Evolutionary conservation across 2,888 invertebrate species (phyloP), one percentile per base, ranked within the genome.

Genomic region (Schrankia costaestrigalis): DNA sequence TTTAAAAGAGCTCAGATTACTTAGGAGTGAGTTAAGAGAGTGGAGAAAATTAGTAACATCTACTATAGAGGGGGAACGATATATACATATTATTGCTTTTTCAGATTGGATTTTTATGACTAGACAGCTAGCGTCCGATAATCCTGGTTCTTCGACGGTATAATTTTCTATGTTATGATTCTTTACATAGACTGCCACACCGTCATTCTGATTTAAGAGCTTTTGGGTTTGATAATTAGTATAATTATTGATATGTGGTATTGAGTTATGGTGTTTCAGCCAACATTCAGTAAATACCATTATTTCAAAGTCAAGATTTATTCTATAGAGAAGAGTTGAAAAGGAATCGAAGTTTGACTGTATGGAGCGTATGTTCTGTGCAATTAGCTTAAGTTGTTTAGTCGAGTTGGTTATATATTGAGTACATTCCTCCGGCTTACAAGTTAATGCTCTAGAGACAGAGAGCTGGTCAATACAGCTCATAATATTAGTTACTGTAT

Each of bases 401-500:
- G 6, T 4, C 3, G 17, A 4, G 17, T 15, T 15, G 3, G 17
- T 15, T 4, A 15, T 6, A 15, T 15, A 15, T 15, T 15, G 3
- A 15, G 17, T 15, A 6, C 17, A 15, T 15, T 15, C 17, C 6
- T 15, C 17, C 3, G 17, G 17, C 6, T 15, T 15, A 15, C 17
- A 15, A 6, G 3, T 15, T 15, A 15, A 15, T 4, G 17, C 11
- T 0, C 4, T 4, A 22, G n/a, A 10, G 1, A 22, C 10, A 1
- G 3, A 9, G 10, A 10, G 22, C 11, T 9, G 3, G 11, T 15
- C n/a, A 15, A 15, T 15, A 15, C 17, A 15, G 17, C 17, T 15
- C 3, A 15, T 15, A 15, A 15, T 15, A 4, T 15, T 6, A 4
- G 17, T 15, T 4, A 15, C 6, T 4, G 3, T 15, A 15, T 89